Percentiles rank a stretch among this genome's conserved stretches.
Evolutionary conservation across 2,797 vertebrate genomes (phyloP).

Genomic region (Manis pentadactyla): DNA sequence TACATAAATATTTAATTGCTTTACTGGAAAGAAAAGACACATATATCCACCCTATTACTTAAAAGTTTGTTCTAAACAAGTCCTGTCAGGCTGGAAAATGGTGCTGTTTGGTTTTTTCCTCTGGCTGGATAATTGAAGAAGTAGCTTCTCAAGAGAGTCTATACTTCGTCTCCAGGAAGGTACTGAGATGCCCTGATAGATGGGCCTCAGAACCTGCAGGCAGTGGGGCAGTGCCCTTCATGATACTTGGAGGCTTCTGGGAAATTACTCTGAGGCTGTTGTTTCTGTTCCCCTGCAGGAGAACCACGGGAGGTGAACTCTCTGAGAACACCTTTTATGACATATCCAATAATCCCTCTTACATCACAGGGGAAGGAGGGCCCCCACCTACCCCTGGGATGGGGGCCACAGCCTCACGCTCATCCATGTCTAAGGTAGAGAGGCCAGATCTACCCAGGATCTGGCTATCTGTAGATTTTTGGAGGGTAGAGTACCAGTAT

Average conservation of each 20-base stretch:
- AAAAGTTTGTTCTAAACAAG: slow-evolving; percentile 67
- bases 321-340: not conserved
- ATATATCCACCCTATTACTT: slow-evolving; percentile 40
- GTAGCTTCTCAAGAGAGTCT: not conserved
- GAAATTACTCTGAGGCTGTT: not conserved
- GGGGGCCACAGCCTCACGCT: not conserved
- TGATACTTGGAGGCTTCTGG: not conserved
- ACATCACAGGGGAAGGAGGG: no score
- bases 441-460: not conserved
- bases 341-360: not conserved
- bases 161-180: not conserved
- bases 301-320: not conserved
- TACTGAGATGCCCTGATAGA: not conserved
- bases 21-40: not conserved
- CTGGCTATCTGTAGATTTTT: not conserved
- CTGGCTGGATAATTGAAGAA: slow-evolving; percentile 41
- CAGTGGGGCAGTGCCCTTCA: not conserved
- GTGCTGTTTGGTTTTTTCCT: not conserved
- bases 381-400: not conserved
- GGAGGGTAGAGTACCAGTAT: not conserved
- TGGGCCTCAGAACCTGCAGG: not conserved
- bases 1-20: slow-evolving; percentile 75
- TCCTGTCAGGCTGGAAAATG: slow-evolving; percentile 13
- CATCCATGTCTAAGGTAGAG: not conserved
- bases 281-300: not conserved